Conservation (phyloP, 2,888 invertebrate species). For the Metopia argyrocephala region DNA sequence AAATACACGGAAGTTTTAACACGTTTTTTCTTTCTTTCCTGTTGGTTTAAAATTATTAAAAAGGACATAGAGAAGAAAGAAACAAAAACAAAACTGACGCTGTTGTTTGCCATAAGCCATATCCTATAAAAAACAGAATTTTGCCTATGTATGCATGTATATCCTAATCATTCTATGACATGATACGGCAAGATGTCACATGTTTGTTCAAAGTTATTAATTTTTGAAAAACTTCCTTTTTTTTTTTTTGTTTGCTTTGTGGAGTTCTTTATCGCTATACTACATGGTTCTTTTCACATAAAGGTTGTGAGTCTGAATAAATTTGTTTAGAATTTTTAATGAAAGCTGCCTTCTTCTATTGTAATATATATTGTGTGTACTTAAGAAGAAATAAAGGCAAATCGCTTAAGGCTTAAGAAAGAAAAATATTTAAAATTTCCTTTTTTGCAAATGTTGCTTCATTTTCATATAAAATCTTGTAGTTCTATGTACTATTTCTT, state of each 20-base stretch:
- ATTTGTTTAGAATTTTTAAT: neutral
- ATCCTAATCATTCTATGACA: conserved; percentile 28
- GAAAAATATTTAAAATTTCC: too few species aligned
- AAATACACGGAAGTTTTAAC: conserved; percentile 59
- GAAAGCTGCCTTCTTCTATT: neutral
- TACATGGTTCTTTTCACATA: too few species aligned
- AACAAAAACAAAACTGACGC: too few species aligned
- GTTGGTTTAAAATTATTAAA: conserved; percentile 6
- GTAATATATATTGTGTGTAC: neutral
- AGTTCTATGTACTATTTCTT: neutral
- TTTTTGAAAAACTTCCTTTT: conserved; percentile 21
- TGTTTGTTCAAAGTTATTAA: conserved; percentile 34
- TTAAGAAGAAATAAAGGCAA: too few species aligned
- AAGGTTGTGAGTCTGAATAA: too few species aligned
- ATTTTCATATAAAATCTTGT: neutral
- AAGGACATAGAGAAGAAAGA: neutral
- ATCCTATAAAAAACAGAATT: neutral
- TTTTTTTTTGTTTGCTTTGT: neutral
- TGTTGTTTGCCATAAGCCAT: neutral
- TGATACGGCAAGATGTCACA: conserved; percentile 5
- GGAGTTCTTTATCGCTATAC: neutral
- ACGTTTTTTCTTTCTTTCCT: neutral
- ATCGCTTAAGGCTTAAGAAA: too few species aligned
- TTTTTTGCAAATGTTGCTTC: neutral
- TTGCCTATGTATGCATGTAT: neutral